Conservation (phyloP, 2,797 vertebrate genomes). For the Natrix natrix region DNA sequence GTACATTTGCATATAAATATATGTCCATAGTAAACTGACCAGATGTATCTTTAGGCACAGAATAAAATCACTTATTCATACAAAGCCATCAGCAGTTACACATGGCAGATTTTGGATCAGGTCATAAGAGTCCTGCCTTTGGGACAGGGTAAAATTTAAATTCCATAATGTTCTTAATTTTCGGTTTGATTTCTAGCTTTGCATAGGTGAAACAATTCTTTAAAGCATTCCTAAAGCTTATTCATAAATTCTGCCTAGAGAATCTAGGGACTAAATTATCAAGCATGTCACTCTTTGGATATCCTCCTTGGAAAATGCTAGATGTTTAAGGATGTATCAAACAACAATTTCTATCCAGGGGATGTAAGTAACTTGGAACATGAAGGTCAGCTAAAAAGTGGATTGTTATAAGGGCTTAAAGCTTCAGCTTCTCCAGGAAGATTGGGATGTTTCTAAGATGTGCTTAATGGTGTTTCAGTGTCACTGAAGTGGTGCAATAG, state of each 20-base stretch:
- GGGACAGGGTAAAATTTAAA: neutral
- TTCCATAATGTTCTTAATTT: neutral
- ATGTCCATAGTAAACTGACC: neutral
- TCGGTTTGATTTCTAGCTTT: neutral
- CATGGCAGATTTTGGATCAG: too few relatives aligned
- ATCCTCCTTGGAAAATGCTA: neutral
- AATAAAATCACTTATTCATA: neutral
- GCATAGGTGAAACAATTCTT: neutral
- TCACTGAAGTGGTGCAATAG: neutral
- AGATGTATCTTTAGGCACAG: neutral
- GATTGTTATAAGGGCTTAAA: neutral
- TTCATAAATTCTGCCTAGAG: neutral
- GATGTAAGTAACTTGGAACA: neutral
- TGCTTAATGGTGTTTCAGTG: neutral
- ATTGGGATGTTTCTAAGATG: neutral
- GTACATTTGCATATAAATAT: neutral
- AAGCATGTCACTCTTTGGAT: neutral
- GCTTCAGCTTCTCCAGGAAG: neutral
- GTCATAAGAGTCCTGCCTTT: neutral
- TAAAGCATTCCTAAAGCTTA: neutral
- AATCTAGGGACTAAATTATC: neutral
- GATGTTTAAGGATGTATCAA: neutral
- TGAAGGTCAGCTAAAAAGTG: neutral
- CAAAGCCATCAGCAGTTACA: neutral
- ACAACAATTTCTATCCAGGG: neutral